These are phyloP conservation scores for Ptychoptera albimana DNA, from an alignment of 2,888 invertebrate species.

Conservation along the genomic window DNA sequence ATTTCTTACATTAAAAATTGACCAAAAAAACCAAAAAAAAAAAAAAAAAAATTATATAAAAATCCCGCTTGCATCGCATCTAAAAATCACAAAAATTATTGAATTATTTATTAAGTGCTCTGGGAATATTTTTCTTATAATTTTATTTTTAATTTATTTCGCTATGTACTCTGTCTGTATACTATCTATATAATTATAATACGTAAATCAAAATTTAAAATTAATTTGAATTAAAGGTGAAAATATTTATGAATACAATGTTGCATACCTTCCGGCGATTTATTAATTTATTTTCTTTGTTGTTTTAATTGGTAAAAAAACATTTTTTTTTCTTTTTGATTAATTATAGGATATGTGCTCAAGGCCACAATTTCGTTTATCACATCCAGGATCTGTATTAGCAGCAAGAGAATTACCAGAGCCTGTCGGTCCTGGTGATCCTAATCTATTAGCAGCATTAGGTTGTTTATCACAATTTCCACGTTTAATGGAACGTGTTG, in stretches of 20 bases:
- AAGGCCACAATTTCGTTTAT: slow-evolving; percentile 37
- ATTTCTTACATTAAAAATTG: too few species aligned
- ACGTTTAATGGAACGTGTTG: slow-evolving; percentile 46
- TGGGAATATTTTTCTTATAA: too few species aligned
- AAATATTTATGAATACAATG: neutral
- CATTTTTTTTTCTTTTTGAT: neutral
- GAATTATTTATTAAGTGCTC: too few species aligned
- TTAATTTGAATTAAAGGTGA: neutral
- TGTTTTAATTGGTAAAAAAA: neutral
- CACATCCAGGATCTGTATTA: slow-evolving; percentile 11
- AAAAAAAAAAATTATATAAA: too few species aligned
- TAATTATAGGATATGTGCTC: slow-evolving; percentile 44
- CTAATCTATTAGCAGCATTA: slow-evolving; percentile 45
- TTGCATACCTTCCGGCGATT: too few species aligned
- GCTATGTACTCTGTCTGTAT: too few species aligned
- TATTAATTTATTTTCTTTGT: neutral
- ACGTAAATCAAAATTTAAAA: neutral
- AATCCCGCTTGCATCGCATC: too few species aligned
- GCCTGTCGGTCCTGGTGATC: slow-evolving; percentile 29
- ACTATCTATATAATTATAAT: neutral
- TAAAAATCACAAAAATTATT: too few species aligned
- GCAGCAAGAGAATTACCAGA: slow-evolving; percentile 14
- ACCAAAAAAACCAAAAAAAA: too few species aligned
- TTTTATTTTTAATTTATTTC: too few species aligned
- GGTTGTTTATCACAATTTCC: slow-evolving; percentile 50